Base-by-base conservation (phyloP, 2,113 vertebrate genomes). In the Proterorhinus semilunaris region DNA sequence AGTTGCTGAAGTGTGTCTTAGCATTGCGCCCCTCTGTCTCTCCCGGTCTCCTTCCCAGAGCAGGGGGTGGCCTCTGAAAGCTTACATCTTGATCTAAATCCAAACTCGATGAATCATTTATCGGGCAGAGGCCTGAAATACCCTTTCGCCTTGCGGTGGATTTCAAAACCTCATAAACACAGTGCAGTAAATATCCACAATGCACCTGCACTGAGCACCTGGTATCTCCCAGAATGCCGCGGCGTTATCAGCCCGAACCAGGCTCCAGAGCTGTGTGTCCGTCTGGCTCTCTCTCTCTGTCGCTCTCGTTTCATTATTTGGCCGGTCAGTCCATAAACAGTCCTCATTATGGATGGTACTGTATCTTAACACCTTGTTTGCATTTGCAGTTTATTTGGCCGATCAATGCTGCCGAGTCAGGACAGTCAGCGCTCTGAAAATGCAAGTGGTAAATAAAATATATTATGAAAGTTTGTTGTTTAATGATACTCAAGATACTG, bases 41-140 rank as follows among this genome's bases (percentile, higher is more conserved):
- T 65, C 27, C 71, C 53, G 10, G 8, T 69, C 49, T 83, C 45
- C 27, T 3, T 83, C 78, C 7, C 43, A 61, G 78, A 67, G 69
- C 76, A 76, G 16, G 66, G 80, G 65, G 76, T 73, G 52, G 1
- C 67, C 76, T 79, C 69, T 81, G 75, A 72, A 74, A 67, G 76
- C 82, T 79, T 82, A 79, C 76, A 84, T 84, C 73, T 71, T 63
- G 12, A 42, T 86, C 86, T 84, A 75, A 87, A 86, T 79, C 75
- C 75, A 79, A 79, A 83, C 74, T 76, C 78, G 66, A 83, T 85
- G 76, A 85, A 81, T 88, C 86, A 87, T 90, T 88, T 87, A 84
- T 85, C 72, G 75, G 73, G 54, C 72, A 51, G 65, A 83, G 68
- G 76, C 89, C 64, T 68, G 72, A 87, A 87, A 85, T 83, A 81